Percentiles rank a stretch among this genome's conserved stretches.
Conservation (phyloP, 2,113 vertebrate genomes). For the Tetraodon nigroviridis region DNA sequence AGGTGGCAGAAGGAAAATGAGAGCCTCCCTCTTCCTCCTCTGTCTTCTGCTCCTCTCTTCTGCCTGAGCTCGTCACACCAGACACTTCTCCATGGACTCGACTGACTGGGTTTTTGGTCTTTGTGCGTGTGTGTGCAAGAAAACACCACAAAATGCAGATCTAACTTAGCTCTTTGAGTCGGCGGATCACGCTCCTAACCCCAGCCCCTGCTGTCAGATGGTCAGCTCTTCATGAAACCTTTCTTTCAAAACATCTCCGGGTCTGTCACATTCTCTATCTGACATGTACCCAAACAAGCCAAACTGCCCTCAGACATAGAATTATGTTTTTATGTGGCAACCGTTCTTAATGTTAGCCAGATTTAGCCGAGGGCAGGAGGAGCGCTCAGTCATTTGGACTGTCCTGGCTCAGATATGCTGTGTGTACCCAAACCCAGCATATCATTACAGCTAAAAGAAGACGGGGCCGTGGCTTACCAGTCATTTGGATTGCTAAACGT, state of each 20-base stretch:
- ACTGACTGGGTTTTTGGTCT: background rate
- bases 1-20: constrained; percentile 32
- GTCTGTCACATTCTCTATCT: constrained; percentile 23
- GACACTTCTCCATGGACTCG: background rate
- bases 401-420: constrained; percentile 40
- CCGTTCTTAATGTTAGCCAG: constrained; percentile 35
- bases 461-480: constrained; percentile 53
- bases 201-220: background rate
- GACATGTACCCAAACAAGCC: constrained; percentile 22
- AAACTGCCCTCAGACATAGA: constrained; percentile 26
- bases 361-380: constrained; percentile 49
- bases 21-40: constrained; percentile 33
- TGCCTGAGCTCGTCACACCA: constrained; percentile 13
- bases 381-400: constrained; percentile 41
- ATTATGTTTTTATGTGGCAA: constrained; percentile 43
- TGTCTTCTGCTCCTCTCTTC: constrained; percentile 7
- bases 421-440: constrained; percentile 30
- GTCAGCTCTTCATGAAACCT: constrained; percentile 1
- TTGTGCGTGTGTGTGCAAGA: background rate
- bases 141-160: background rate
- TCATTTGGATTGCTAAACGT: constrained; percentile 48
- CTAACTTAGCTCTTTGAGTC: background rate
- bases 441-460: constrained; percentile 59
- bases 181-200: background rate
- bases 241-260: background rate